Base-by-base conservation (phyloP, 2,888 invertebrate species). In the Erpobdella octoculata region DNA sequence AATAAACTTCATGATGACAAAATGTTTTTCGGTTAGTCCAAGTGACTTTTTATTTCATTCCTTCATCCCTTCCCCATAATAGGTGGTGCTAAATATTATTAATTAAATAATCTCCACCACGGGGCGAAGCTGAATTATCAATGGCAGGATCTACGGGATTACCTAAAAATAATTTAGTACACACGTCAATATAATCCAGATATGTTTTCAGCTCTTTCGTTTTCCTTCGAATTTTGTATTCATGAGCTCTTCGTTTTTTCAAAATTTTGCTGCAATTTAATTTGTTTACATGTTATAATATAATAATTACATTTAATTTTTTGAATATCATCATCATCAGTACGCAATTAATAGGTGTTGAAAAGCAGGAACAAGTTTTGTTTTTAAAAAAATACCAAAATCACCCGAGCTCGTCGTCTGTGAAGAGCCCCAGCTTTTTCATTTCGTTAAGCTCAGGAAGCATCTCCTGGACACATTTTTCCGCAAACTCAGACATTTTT, bases 201-300 rank as follows among this genome's bases (percentile, higher is more conserved):
- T 74, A 81, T 68, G 90, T 89, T 78, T 89, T 88, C 78, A 89
- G 88, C 59, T 85, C 85, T 83, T 89, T 90, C 0, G 87, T 85
- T 76, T 86, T 85, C 25, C 89, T 86, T 78, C 89, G 88, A 68
- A 91, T 86, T 81, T 88, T 89, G 78, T 90, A 89, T 80, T 91
- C 90, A 81, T 87, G 88, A 71, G 88, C 88, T 79, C 88, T 88
- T 31, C 89, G 85, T 79, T 88, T 89, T 77, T 88, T 89, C 61
- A 88, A 84, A 76, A 90, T 89, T 76, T 86, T 86, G 76, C 89
- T 89, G 75, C 64, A 73, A 75, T 53, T 1, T 53, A 28, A 53
- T 9, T 53, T 53, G 28, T 25, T n/a, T n/a, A 53, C 21, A 53
- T 12, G 8, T 53, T 53, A 25, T 8, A 25, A 53, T n/a, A 66